Conservation (phyloP, 2,888 invertebrate genomes). For the Oscheius sp. region DNA sequence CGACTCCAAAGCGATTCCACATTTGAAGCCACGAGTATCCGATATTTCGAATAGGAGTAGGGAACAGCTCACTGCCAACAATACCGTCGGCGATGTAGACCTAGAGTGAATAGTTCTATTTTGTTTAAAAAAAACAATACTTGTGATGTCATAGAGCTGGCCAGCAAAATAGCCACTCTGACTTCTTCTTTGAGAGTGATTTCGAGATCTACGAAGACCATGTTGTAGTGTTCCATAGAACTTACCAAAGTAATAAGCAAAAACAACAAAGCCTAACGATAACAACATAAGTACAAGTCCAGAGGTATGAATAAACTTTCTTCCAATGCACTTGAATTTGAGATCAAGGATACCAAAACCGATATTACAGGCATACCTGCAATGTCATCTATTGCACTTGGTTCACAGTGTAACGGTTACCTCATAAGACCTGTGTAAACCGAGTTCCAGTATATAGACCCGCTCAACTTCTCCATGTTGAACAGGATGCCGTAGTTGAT, state of each 20-base stretch:
- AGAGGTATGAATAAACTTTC: constrained; percentile 56
- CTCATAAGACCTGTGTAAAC: constrained; percentile 53
- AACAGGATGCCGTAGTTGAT: constrained; percentile 69
- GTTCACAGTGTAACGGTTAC: not conserved
- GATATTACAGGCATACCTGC: constrained; percentile 49
- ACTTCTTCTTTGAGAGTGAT: constrained; percentile 53
- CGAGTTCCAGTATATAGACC: constrained; percentile 63
- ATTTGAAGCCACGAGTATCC: constrained; percentile 65
- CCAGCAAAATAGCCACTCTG: constrained; percentile 49
- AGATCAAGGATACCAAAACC: constrained; percentile 49
- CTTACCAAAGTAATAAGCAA: constrained; percentile 43
- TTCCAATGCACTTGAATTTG: constrained; percentile 47
- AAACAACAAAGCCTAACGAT: constrained; percentile 51
- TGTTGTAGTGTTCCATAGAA: not conserved
- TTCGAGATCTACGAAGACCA: constrained; percentile 46
- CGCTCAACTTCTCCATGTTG: constrained; percentile 69
- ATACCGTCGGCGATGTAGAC: constrained; percentile 59
- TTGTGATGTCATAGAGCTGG: constrained; percentile 56
- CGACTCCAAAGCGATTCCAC: constrained; percentile 64
- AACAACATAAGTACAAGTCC: constrained; percentile 51
- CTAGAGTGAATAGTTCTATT: constrained; percentile 15
- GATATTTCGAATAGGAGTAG: constrained; percentile 66
- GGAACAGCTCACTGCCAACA: constrained; percentile 65
- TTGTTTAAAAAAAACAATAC: constrained; percentile 19
- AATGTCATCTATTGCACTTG: not conserved